Percentiles rank a stretch among this genome's conserved stretches.
phyloP scores from a whole-genome alignment of 2,113 vertebrate genomes.

The Rhombomys opimus region DNA sequence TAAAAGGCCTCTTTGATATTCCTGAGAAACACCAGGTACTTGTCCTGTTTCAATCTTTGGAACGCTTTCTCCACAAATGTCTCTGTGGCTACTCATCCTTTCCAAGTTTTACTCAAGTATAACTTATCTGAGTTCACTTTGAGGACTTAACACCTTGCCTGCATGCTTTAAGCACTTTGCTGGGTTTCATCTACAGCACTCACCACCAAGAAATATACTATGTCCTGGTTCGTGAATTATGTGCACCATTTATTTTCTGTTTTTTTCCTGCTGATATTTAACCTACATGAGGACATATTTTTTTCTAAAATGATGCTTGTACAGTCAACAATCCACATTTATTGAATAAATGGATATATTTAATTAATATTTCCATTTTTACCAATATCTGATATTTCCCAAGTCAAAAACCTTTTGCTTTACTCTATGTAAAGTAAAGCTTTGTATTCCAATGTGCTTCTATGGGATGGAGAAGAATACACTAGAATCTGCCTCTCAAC shows the following conservation, averaged over 20 bases:
- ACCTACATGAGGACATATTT: background rate
- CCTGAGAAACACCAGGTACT: background rate
- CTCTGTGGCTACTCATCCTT: background rate
- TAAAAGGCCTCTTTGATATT: background rate
- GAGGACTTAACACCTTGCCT: background rate
- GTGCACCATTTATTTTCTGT: background rate
- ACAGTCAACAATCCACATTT: background rate
- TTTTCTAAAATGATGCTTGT: background rate
- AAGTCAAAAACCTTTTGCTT: background rate
- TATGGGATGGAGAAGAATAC: background rate
- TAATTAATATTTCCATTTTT: background rate
- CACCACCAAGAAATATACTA: background rate
- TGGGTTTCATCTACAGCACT: background rate
- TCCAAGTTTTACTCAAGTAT: constrained; percentile 1
- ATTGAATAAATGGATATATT: background rate
- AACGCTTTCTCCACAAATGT: background rate
- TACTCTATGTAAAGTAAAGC: background rate
- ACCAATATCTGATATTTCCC: background rate
- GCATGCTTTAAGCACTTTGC: background rate
- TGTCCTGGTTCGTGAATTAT: background rate
- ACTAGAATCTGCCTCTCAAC: background rate
- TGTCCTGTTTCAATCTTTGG: background rate
- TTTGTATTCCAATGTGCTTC: background rate
- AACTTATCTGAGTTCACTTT: background rate
- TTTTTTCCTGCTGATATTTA: background rate